phyloP scores from a whole-genome alignment of 2,888 invertebrate genomes.

The Cremastobaeus sp. region DNA sequence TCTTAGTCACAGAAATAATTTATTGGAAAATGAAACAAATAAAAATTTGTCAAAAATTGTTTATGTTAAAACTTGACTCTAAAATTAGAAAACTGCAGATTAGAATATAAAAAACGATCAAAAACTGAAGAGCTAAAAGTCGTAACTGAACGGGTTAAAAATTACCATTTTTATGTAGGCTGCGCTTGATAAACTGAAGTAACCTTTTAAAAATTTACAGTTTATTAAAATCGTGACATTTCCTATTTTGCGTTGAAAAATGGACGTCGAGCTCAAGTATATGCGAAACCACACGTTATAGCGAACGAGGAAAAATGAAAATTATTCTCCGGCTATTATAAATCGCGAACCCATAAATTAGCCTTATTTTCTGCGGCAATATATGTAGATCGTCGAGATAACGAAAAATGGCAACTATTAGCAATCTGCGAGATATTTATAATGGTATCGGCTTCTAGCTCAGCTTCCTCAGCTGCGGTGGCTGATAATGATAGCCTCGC shows the following conservation, averaged over 20 bases:
- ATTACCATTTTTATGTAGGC: too few species aligned
- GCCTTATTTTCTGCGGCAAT: slow-evolving; percentile 32
- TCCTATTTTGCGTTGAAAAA: background rate
- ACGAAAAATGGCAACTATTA: slow-evolving; percentile 53
- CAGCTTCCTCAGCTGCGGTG: slow-evolving; percentile 41
- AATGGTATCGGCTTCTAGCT: slow-evolving; percentile 44
- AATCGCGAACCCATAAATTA: slow-evolving; percentile 41
- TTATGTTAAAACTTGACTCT: too few species aligned
- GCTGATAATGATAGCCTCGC: slow-evolving; percentile 54
- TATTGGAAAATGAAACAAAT: too few species aligned
- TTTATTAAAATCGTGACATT: too few species aligned
- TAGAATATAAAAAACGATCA: too few species aligned
- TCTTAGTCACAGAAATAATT: too few species aligned
- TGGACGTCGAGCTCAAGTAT: background rate
- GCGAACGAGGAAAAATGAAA: slow-evolving; percentile 2
- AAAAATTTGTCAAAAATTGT: too few species aligned
- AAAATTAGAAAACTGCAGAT: too few species aligned
- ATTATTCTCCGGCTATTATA: slow-evolving; percentile 25
- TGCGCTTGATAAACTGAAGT: too few species aligned
- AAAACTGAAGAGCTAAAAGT: too few species aligned
- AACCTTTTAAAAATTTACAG: too few species aligned
- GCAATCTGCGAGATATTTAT: slow-evolving; percentile 52
- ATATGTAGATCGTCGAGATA: slow-evolving; percentile 54
- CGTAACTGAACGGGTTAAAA: too few species aligned
- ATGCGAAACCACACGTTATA: background rate